Conservation (phyloP, 2,888 invertebrate genomes). For the Xestia rhomboidea region DNA sequence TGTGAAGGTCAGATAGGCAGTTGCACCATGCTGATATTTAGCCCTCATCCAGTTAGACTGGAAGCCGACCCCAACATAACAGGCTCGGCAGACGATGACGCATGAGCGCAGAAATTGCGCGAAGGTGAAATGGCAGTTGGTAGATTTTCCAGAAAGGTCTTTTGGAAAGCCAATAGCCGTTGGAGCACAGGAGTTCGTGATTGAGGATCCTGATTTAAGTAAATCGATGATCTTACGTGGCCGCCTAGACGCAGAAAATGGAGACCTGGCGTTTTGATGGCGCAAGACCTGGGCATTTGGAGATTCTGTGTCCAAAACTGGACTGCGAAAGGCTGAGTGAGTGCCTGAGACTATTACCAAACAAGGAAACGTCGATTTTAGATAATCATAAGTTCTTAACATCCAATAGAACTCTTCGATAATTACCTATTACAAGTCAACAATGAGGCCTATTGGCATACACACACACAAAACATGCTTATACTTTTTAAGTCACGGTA, state of each 20-base stretch:
- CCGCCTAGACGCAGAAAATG: neutral
- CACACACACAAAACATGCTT: neutral
- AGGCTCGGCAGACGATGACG: neutral
- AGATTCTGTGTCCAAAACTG: neutral
- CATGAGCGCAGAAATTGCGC: no score
- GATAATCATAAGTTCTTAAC: neutral
- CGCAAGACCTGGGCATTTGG: neutral
- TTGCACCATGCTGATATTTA: neutral
- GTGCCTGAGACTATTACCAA: neutral
- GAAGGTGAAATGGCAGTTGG: neutral
- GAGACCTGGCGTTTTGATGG: no score
- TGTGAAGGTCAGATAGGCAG: neutral
- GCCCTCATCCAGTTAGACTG: neutral
- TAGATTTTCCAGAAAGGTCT: neutral
- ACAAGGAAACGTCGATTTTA: neutral
- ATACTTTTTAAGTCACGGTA: neutral
- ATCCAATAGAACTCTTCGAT: neutral
- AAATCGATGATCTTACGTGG: no score
- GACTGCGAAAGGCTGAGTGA: neutral
- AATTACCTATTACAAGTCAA: neutral
- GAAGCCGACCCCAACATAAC: neutral
- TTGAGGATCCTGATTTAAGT: neutral
- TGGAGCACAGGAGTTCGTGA: neutral
- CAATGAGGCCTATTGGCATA: neutral
- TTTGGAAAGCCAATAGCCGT: accelerated